A percentile compares a stretch with the other conserved stretches of the same genome.
Conservation (phyloP, 2,797 vertebrate species). For the Saxicola maurus region DNA sequence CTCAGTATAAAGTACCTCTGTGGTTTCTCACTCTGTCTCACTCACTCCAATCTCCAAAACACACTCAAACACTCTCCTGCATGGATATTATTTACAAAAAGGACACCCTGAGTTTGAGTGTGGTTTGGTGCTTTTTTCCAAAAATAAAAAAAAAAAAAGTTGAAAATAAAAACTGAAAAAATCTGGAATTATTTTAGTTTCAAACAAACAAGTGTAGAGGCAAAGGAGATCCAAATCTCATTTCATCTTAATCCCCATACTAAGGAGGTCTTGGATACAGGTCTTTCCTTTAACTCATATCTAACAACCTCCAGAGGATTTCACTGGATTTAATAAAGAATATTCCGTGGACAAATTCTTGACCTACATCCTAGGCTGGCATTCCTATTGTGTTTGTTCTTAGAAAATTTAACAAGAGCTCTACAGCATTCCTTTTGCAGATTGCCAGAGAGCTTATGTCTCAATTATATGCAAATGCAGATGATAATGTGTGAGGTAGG, state of each 20-base stretch:
- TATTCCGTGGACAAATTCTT: not conserved
- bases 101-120: not conserved
- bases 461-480: constrained; percentile 59
- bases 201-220: not conserved
- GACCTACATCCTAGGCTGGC: constrained; percentile 53
- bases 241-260: not conserved
- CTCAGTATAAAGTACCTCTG: constrained; percentile 42
- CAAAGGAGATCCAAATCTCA: not conserved
- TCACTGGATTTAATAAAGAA: constrained; percentile 24
- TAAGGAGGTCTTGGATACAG: not conserved
- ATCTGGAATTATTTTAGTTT: not conserved
- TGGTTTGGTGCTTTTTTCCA: not conserved
- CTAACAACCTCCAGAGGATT: constrained; percentile 9
- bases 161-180: not conserved
- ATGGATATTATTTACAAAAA: not conserved
- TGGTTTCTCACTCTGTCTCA: constrained; percentile 53
- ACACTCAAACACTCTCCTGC: not conserved
- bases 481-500: constrained; percentile 56
- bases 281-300: constrained; percentile 1
- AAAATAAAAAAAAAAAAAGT: not conserved
- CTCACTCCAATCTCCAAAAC: not conserved
- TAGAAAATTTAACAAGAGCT: constrained; percentile 64
- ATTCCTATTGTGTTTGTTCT: constrained; percentile 58
- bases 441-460: constrained; percentile 58
- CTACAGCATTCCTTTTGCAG: constrained; percentile 33